These are phyloP conservation scores for Entomyzon cyanotis DNA, from an alignment of 2,113 vertebrate genomes.

Conservation along the genomic window DNA sequence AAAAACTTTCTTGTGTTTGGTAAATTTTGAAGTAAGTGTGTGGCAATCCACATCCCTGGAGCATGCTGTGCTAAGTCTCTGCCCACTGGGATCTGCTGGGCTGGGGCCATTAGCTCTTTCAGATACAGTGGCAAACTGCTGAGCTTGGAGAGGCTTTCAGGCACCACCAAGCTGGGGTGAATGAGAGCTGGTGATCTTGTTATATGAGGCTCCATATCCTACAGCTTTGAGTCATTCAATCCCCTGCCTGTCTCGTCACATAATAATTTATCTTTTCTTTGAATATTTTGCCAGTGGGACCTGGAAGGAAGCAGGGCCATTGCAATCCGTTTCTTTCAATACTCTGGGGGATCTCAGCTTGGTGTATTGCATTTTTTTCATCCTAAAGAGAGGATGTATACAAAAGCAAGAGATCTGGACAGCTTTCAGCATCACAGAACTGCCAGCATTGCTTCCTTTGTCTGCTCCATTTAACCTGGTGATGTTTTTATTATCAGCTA, in stretches of 20 bases:
- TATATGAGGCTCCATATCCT: background rate
- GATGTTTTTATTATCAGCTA: background rate
- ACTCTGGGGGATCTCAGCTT: background rate
- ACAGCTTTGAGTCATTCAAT: background rate
- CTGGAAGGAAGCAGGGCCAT: background rate
- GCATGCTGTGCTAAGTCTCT: background rate
- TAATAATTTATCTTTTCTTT: background rate
- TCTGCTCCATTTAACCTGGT: background rate
- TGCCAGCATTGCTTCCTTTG: background rate
- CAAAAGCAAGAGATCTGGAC: background rate
- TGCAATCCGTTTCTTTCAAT: background rate
- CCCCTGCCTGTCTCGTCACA: background rate
- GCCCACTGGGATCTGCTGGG: background rate
- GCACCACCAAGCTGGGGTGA: background rate
- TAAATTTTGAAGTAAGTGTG: background rate
- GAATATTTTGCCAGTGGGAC: slow-evolving; percentile 1
- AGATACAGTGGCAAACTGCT: background rate
- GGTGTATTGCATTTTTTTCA: background rate
- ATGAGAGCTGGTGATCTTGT: background rate
- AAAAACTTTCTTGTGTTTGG: background rate
- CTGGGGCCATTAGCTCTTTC: background rate
- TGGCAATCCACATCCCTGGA: background rate
- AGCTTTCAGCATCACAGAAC: background rate
- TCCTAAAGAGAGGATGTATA: background rate
- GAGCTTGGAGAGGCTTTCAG: background rate